Base-by-base conservation (phyloP, 2,113 vertebrate genomes). In the Chionomys nivalis region DNA sequence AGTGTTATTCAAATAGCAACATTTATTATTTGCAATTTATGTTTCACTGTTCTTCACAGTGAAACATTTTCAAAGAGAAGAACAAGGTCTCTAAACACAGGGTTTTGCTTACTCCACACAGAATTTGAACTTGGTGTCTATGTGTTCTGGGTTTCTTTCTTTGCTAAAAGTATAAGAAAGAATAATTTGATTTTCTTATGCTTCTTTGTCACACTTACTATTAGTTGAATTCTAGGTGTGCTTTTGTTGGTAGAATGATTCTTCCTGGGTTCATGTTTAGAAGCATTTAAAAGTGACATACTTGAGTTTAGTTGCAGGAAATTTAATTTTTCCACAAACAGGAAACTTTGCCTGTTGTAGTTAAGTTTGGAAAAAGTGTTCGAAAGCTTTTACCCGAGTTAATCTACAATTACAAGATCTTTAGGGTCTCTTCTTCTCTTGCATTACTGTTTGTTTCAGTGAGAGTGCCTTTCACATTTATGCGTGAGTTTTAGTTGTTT, bases 1-100 rank as follows among this genome's bases (percentile, higher is more conserved):
- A 99, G 99, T 97, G 99, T 99, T 94, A 99, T 99, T 98, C 99
- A 99, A 99, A 99, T 99, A 98, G 96, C 12, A 81, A 79, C 21
- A 79, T 89, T 77, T 7, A 79, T 36, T 70, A 75, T 86, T 87
- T 73, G 49, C 65, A 70, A 39, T 93, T 90, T 92, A 7, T 81
- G 8, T 87, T 88, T 78, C 17, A 39, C 90, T 89, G 75, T 17
- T 93, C 95, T 87, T 94, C 2, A 87, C 61, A 55, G 16, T 92
- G 55, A 93, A 61, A 79, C 65, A 7, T 70, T 31, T 79, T 89
- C 19, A 58, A 21, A 42, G 31, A 72, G 42, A 21, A 94, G 47
- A 89, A 63, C 19, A 68, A 90, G 7, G 1, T 82, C 52, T n/a
- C 44, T 77, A 13, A 70, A 39, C 82, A 66, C 91, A 65, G 12